Evolutionary conservation across 2,113 vertebrate genomes (phyloP).

Genomic region (Amphilophus citrinellus): DNA sequence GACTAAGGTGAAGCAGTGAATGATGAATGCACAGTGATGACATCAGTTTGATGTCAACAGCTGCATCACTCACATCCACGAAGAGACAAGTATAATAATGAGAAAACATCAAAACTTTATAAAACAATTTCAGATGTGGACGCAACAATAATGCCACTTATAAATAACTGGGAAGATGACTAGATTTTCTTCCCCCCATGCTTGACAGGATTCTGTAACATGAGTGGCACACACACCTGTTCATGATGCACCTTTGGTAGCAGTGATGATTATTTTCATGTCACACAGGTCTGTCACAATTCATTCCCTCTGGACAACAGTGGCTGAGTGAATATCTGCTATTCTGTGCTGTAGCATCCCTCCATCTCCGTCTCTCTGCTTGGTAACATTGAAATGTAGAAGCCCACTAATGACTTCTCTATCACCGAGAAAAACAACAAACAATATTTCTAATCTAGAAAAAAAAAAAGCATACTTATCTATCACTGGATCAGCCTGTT

Average conservation of each 20-base stretch:
- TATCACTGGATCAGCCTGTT: too few relatives aligned
- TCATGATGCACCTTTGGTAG: not conserved
- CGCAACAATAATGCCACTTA: not conserved
- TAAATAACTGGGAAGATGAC: not conserved
- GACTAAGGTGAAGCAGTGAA: conserved; percentile 2
- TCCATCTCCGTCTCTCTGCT: not conserved
- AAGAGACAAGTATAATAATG: not conserved
- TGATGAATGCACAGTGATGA: not conserved
- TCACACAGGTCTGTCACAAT: not conserved
- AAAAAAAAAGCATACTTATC: too few relatives aligned
- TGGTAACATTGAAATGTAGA: not conserved
- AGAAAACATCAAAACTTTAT: not conserved
- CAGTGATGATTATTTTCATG: not conserved
- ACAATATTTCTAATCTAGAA: too few relatives aligned
- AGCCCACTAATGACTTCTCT: not conserved
- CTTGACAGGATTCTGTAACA: not conserved
- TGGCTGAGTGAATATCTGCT: not conserved
- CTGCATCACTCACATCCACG: not conserved
- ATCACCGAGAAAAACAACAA: too few relatives aligned
- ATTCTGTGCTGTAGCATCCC: not conserved
- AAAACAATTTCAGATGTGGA: not conserved
- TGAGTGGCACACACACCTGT: accelerated
- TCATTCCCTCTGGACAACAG: not conserved
- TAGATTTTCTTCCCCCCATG: not conserved
- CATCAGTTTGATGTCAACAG: not conserved